These are phyloP conservation scores for Drosophila helvetica DNA, from an alignment of 2,888 invertebrate genomes.

Conservation along the genomic window DNA sequence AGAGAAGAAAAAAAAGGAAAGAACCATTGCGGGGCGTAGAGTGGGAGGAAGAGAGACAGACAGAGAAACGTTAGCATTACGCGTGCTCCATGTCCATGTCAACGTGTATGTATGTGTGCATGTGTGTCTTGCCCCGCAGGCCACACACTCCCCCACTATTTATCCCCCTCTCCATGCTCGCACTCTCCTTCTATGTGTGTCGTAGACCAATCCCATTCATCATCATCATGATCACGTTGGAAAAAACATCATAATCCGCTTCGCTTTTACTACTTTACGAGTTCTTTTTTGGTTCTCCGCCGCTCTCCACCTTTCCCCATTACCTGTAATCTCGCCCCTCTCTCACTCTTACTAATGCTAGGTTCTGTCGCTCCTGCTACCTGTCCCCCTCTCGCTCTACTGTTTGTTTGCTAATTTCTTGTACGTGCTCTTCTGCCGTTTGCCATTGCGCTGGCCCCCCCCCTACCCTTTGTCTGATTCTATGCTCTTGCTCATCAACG, in stretches of 20 bases:
- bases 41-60: conserved; percentile 14
- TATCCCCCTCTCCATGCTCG: conserved; percentile 4
- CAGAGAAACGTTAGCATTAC: conserved; percentile 56
- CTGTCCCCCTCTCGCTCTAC: conserved; percentile 29
- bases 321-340: conserved; percentile 3
- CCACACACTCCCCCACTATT: conserved; percentile 8
- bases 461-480: not conserved
- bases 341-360: conserved; percentile 18
- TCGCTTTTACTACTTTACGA: conserved; percentile 64
- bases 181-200: conserved; percentile 8
- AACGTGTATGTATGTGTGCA: conserved; percentile 22
- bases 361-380: not conserved
- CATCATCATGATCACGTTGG: conserved; percentile 64
- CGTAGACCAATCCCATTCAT: conserved; percentile 62
- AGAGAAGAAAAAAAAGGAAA: conserved; percentile 28
- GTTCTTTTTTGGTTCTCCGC: conserved; percentile 13
- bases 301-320: not conserved
- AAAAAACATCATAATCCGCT: conserved; percentile 69
- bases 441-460: conserved; percentile 48
- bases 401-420: conserved; percentile 76
- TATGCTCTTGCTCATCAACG: not conserved
- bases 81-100: conserved; percentile 69
- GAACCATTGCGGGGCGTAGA: not conserved
- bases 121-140: conserved; percentile 49
- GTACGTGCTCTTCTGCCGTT: conserved; percentile 73